These are phyloP conservation scores for Prenolepis imparis DNA, from an alignment of 2,888 invertebrate species.

Conservation along the genomic window DNA sequence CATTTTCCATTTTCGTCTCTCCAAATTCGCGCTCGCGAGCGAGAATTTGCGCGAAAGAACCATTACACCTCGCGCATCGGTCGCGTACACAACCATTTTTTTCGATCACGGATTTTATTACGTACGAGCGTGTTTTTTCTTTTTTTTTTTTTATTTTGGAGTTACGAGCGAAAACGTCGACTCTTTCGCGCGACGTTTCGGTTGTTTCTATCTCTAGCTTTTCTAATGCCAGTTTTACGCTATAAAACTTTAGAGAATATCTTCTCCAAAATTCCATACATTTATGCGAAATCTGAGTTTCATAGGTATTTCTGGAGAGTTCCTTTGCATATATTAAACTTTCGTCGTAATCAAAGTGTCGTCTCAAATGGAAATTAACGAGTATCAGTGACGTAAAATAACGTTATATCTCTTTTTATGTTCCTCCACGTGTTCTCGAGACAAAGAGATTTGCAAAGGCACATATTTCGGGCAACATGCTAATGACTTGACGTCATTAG, in stretches of 20 bases:
- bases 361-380: not conserved
- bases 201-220: conserved; percentile 8
- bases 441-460: not conserved
- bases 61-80: conserved; percentile 45
- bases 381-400: not conserved
- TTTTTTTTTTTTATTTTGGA: not conserved
- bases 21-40: conserved; percentile 21
- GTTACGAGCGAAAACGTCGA: conserved; percentile 26
- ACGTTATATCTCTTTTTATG: not conserved
- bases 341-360: not conserved
- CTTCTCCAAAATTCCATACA: not conserved
- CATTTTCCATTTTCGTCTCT: conserved; percentile 52
- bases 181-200: conserved; percentile 19
- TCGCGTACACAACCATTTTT: conserved; percentile 52
- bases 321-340: not conserved
- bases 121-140: conserved; percentile 2
- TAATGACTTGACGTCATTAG: conserved; percentile 43
- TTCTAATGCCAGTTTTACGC: not conserved
- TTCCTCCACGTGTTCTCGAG: not conserved
- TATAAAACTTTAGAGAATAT: not conserved
- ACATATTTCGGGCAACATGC: not conserved
- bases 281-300: not conserved
- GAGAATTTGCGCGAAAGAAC: conserved; percentile 49
- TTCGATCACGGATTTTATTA: conserved; percentile 53
- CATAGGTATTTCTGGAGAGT: not conserved